A percentile compares a stretch with the other conserved stretches of the same genome.
Evolutionary conservation across 2,113 vertebrate genomes (phyloP).

Genomic region (Poicephalus gulielmi): DNA sequence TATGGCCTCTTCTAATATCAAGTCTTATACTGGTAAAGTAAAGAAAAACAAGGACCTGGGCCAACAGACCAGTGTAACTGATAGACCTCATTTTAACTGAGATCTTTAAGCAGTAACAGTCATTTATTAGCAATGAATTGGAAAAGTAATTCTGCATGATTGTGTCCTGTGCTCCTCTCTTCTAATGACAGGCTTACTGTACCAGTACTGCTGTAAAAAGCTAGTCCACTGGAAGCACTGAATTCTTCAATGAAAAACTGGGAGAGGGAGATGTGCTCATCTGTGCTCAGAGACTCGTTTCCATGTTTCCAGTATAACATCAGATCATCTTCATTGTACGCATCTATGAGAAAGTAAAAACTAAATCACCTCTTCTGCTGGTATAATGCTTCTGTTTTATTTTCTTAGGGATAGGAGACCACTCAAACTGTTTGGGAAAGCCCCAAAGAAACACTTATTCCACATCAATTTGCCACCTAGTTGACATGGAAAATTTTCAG

Average conservation of each 20-base stretch:
- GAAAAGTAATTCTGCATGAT: neutral
- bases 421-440: neutral
- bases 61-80: neutral
- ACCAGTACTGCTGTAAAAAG: constrained; percentile 95
- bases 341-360: constrained; percentile 77
- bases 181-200: neutral
- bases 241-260: constrained; percentile 94
- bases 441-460: neutral
- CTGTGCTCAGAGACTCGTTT: constrained; percentile 87
- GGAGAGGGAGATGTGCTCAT: constrained; percentile 88
- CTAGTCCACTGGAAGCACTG: constrained; percentile 87
- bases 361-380: neutral
- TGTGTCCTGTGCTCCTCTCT: neutral
- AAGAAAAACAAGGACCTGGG: neutral
- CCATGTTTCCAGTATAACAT: constrained; percentile 94
- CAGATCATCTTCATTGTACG: constrained; percentile 91
- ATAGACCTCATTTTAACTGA: neutral
- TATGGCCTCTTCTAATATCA: neutral
- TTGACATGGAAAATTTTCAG: neutral
- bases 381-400: neutral
- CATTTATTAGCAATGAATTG: neutral
- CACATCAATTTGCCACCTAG: neutral
- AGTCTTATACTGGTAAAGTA: neutral
- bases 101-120: neutral
- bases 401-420: neutral